Conservation (phyloP, 2,113 vertebrate species). For the Calidris pygmaea region DNA sequence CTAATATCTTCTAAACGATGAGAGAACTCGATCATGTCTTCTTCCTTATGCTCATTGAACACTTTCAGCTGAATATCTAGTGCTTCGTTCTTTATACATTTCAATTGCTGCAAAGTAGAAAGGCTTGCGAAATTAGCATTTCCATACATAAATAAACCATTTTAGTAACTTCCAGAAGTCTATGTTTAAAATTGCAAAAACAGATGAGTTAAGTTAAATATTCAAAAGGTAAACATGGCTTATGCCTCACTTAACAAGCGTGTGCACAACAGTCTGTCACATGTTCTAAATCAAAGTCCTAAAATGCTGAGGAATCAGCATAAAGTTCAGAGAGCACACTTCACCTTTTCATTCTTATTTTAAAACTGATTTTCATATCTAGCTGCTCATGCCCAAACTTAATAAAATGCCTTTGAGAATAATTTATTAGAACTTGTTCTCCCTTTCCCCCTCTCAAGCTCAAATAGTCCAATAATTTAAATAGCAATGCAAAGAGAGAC, state of each 20-base stretch:
- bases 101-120: slow-evolving; percentile 70
- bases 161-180: neutral
- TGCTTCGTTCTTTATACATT: slow-evolving; percentile 85
- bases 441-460: slow-evolving; percentile 1
- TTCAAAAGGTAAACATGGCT: neutral
- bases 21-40: slow-evolving; percentile 94
- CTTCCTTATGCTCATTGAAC: slow-evolving; percentile 95
- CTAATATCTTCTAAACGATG: slow-evolving; percentile 93
- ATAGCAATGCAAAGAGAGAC: slow-evolving; percentile 76
- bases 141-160: neutral
- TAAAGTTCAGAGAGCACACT: slow-evolving; percentile 10
- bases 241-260: neutral
- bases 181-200: neutral
- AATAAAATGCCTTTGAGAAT: slow-evolving; percentile 36
- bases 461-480: slow-evolving; percentile 72
- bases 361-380: slow-evolving; percentile 18
- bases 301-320: neutral
- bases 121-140: neutral
- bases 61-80: slow-evolving; percentile 97
- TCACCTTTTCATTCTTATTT: slow-evolving; percentile 36
- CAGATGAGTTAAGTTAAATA: neutral
- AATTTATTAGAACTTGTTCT: neutral
- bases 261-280: neutral
- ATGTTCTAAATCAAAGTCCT: neutral
- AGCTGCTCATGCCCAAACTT: neutral